Base-by-base conservation (phyloP, 2,113 vertebrate species). In the Leucoraja erinaceus region DNA sequence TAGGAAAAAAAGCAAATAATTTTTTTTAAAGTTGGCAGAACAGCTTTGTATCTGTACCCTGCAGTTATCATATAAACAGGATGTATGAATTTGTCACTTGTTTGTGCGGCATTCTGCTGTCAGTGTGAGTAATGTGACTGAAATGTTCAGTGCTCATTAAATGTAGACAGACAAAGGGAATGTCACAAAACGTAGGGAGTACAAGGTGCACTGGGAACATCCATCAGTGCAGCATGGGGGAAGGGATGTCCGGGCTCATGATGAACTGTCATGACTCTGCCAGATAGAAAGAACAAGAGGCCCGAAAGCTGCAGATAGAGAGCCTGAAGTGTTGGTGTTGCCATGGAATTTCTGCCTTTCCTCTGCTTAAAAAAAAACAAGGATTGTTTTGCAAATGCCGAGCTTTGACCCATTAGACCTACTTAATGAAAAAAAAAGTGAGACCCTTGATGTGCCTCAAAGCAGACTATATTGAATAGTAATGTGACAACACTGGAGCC, bases 101-200 rank as follows among this genome's bases (percentile, higher is more conserved):
- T 31, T 90, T 70, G 20, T 72, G 68, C 18, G 72, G 90, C 31
- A 72, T 72, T 91, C 66, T 28, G 9, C 33, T 91, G 66, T 91
- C 33, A 91, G 68, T 12, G 66, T 90, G 86, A 90, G 61, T 91
- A 91, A 74, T 70, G 63, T 72, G 90, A 93, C 93, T 93, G 93
- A 94, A 94, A 93, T 94, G 95, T 94, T 94, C 94, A 94, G 93
- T 94, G 93, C 93, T 94, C 94, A 94, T 95, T 94, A 95, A 94
- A 95, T 93, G 94, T 93, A 93, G 93, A 94, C 94, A 94, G 95
- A 90, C 61, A 91, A 72, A 47, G 68, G 68, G 38, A 95, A 94
- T 95, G 94, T 95, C 94, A 94, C 93, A 93, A 94, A 95, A 78
- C 94, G 94, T 95, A 95, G 93, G 94, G 94, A 94, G 94, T 93